A percentile compares a stretch with the other conserved stretches of the same genome.
Conservation (phyloP, 1,140 invertebrate genomes). For the Aphidius ervi region DNA sequence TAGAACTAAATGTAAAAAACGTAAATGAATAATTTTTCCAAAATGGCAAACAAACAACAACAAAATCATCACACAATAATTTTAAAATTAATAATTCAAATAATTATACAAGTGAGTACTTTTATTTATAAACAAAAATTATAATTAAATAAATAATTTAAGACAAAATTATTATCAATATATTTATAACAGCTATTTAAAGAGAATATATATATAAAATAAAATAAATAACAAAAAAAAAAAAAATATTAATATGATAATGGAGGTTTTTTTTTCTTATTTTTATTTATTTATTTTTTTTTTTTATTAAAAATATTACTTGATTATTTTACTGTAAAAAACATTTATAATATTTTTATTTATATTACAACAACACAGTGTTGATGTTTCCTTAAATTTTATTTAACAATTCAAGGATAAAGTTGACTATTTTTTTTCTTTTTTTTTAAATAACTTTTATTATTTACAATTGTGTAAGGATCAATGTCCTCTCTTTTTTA, state of each 20-base stretch:
- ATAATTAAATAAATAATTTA: not conserved
- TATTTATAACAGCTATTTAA: too few relatives aligned
- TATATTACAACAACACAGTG: constrained; percentile 44
- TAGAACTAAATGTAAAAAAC: constrained; percentile 56
- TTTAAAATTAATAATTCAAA: too few relatives aligned
- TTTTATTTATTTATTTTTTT: not conserved
- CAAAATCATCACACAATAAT: not conserved
- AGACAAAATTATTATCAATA: too few relatives aligned
- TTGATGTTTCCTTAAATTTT: constrained; percentile 39
- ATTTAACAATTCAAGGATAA: too few relatives aligned
- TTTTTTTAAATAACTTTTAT: constrained; percentile 8
- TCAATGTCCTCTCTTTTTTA: too few relatives aligned
- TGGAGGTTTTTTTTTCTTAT: not conserved
- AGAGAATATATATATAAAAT: too few relatives aligned
- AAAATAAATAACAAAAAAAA: not conserved
- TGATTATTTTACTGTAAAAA: constrained; percentile 34
- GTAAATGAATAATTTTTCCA: constrained; percentile 44
- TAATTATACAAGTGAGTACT: too few relatives aligned
- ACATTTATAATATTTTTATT: constrained; percentile 47
- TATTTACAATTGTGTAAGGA: too few relatives aligned
- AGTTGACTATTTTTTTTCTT: too few relatives aligned
- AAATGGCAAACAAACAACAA: too few relatives aligned
- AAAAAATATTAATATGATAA: too few relatives aligned
- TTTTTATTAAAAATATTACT: constrained; percentile 5
- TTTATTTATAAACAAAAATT: not conserved